Evolutionary conservation across 1,140 invertebrate genomes (phyloP).

Genomic region (Caenorhabditis elegans): WBcel235 BX284602.5:7321001-7321500

Average conservation of each 20-base stretch:
- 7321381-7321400: conserved; percentile 42
- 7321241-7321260: neutral
- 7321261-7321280: conserved; percentile 15
- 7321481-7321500: conserved; percentile 66
- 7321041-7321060: conserved; percentile 47
- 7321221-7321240: conserved; percentile 36
- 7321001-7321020: neutral
- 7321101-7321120: conserved; percentile 36
- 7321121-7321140: conserved; percentile 47
- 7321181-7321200: conserved; percentile 51
- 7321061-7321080: conserved; percentile 47
- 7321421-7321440: conserved; percentile 68
- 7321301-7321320: conserved; percentile 49
- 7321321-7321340: conserved; percentile 44
- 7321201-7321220: conserved; percentile 48
- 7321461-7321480: conserved; percentile 67
- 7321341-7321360: conserved; percentile 46
- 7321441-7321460: conserved; percentile 68
- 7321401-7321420: conserved; percentile 61
- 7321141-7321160: conserved; percentile 49
- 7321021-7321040: conserved; percentile 49
- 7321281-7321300: conserved; percentile 47
- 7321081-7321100: conserved; percentile 37
- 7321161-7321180: conserved; percentile 50
- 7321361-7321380: conserved; percentile 49